Conservation (phyloP, 2,113 vertebrate species). For the Periophthalmus modestus region DNA sequence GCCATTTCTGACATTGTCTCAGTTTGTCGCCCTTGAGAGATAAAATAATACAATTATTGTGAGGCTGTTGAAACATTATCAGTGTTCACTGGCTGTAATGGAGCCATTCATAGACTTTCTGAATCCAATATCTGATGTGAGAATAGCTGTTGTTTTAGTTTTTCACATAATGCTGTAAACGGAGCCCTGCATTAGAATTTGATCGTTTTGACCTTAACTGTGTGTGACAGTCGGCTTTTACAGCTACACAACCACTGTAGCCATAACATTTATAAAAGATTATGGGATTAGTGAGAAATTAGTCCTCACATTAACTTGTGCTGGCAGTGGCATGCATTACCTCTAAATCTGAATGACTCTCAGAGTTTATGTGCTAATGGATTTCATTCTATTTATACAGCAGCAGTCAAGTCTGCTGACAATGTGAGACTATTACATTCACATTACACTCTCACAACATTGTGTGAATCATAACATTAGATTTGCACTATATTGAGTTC, state of each 20-base stretch:
- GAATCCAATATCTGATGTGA: constrained; percentile 16
- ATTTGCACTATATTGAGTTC: background rate
- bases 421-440: constrained; percentile 1
- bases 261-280: background rate
- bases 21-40: background rate
- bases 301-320: background rate
- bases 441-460: background rate
- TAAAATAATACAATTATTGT: background rate
- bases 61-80: constrained; percentile 10
- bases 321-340: constrained; percentile 14
- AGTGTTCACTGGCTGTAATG: constrained; percentile 9
- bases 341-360: background rate
- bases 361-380: background rate
- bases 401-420: background rate
- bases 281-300: constrained; percentile 25
- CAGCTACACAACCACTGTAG: background rate
- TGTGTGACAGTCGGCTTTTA: background rate
- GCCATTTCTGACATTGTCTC: background rate
- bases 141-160: background rate
- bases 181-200: background rate
- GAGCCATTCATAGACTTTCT: constrained; percentile 32
- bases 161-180: background rate
- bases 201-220: constrained; percentile 1
- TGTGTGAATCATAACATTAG: background rate
- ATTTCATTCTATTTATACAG: constrained; percentile 1